Evolutionary conservation across 2,113 vertebrate species (phyloP), one percentile per base, ranked within the genome.

Genomic region (Poeciliopsis turrubarensis): DNA sequence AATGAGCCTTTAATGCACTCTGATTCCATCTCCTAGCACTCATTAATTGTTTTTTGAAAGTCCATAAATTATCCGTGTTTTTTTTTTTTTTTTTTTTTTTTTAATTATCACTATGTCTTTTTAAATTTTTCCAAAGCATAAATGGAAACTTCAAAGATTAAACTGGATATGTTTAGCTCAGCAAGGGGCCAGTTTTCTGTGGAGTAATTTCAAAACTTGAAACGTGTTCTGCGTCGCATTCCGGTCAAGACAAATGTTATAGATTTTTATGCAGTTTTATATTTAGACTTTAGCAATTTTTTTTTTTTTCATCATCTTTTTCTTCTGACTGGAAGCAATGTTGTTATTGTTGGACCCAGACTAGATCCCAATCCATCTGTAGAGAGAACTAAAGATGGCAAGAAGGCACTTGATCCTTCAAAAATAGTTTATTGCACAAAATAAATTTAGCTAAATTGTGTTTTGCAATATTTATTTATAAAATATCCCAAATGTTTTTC

Each of bases 1-100:
- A 94, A 93, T 91, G 91, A 92, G 92, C 89, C 89, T 92, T 94
- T 94, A 92, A 94, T 94, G 90, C 89, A 88, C 90, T 89, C 89
- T 84, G 82, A 91, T 92, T 93, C 89, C 91, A 91, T 92, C 86
- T 88, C 86, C 86, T 77, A 81, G 79, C 84, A 54, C 83, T 86
- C 89, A 88, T 90, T 93, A 92, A 93, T 93, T 93, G 84, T 91
- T 87, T 92, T 91, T 85, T 83, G 75, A 87, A 88, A 89, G 83
- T 92, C 84, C 81, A 89, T 87, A 78, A 90, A 91, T 86, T 79
- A 74, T 82, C 82, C 76, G 68, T 72, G 60, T 73, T 82, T 73
- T 85, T 80, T 83, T 27, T 13, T 81, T 30, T 72, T 71, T 66
- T 78, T 85, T 47, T 80, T 57, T n/a, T 74, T 61, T 72, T 77